Conservation (phyloP, 2,888 invertebrate species). For the Dryococelus australis region DNA sequence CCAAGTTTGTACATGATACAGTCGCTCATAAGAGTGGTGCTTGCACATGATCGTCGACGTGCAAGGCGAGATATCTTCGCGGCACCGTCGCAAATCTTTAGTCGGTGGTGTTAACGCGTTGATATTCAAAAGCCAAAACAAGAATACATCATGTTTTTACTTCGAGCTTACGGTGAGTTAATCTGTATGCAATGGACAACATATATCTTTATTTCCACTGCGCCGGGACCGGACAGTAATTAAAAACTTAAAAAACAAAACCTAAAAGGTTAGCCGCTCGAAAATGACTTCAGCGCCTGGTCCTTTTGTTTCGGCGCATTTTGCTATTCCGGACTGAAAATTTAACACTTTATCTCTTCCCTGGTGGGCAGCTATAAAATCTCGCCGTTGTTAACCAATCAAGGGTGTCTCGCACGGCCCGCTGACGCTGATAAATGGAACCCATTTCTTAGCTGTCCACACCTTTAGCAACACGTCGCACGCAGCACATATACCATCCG, state of each 20-base stretch:
- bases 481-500: background rate
- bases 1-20: no score
- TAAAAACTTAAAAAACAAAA: background rate
- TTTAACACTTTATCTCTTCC: constrained; percentile 9
- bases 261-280: background rate
- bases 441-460: constrained; percentile 16
- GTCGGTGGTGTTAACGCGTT: background rate
- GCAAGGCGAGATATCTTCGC: background rate
- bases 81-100: background rate
- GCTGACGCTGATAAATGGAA: background rate
- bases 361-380: constrained; percentile 16
- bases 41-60: no score
- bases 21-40: no score
- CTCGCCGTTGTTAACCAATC: constrained; percentile 1
- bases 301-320: background rate
- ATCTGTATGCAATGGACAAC: background rate
- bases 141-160: background rate
- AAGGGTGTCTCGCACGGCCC: background rate
- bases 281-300: no score
- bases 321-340: background rate
- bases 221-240: background rate
- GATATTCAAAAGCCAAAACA: background rate
- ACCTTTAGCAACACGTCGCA: background rate
- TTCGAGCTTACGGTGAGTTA: background rate
- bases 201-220: background rate